Conservation (phyloP, 2,797 vertebrate genomes). For the Phataginus tetradactyla region DNA sequence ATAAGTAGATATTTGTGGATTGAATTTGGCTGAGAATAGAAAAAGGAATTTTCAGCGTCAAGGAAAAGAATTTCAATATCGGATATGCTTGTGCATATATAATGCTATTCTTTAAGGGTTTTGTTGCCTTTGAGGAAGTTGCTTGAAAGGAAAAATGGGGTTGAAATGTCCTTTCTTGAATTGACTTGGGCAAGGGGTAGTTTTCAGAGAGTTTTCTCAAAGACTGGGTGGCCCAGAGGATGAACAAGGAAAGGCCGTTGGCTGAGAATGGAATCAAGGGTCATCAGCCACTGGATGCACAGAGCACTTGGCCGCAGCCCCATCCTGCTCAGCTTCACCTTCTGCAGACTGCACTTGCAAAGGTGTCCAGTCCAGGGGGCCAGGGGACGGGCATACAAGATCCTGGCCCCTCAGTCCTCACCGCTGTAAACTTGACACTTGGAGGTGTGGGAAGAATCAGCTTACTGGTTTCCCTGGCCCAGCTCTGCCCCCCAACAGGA, state of each 20-base stretch:
- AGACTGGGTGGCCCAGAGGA: background rate
- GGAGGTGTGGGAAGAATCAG: background rate
- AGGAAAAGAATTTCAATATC: background rate
- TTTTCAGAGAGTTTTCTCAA: constrained; percentile 30
- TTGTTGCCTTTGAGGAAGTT: background rate
- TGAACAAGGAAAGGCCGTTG: accelerated
- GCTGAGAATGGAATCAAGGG: background rate
- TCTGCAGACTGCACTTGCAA: background rate
- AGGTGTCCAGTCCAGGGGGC: background rate
- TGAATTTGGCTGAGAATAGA: background rate
- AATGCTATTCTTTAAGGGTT: background rate
- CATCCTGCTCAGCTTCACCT: background rate
- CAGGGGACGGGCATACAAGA: no score
- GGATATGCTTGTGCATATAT: background rate
- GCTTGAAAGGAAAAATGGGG: background rate
- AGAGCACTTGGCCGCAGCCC: background rate
- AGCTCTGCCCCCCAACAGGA: background rate
- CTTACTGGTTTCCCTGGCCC: background rate
- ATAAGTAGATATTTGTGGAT: background rate
- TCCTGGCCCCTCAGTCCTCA: background rate
- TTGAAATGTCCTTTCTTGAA: background rate
- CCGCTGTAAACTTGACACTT: background rate
- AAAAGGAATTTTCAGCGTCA: background rate
- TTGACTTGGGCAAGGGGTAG: background rate
- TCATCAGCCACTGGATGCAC: background rate